Conservation (phyloP, 2,888 invertebrate genomes). For the Lasioglossum vierecki region DNA sequence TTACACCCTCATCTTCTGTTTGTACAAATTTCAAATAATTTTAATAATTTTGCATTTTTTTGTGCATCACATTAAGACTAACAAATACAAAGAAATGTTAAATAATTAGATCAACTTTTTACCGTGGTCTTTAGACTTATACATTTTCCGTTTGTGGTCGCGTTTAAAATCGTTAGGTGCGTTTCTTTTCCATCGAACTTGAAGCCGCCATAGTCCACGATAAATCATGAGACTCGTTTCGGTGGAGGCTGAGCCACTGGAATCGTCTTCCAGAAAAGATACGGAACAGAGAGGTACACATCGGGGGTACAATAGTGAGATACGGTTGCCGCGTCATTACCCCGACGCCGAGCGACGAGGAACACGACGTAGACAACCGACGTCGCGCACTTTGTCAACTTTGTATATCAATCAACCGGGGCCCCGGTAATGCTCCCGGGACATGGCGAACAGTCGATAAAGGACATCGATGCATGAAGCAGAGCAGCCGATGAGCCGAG, state of each 20-base stretch:
- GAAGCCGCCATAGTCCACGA: neutral
- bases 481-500: constrained; percentile 71
- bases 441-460: constrained; percentile 70
- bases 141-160: neutral
- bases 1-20: no score
- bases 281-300: constrained; percentile 49
- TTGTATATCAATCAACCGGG: constrained; percentile 75
- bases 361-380: constrained; percentile 59
- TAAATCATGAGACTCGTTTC: constrained; percentile 38
- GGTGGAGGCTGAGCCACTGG: constrained; percentile 41
- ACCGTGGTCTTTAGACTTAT: neutral
- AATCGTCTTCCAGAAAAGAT: constrained; percentile 58
- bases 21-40: no score
- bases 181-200: neutral
- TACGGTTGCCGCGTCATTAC: constrained; percentile 75
- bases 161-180: neutral
- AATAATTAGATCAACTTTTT: no score
- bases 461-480: constrained; percentile 67
- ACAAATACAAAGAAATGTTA: no score
- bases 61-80: no score
- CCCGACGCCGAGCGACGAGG: constrained; percentile 59
- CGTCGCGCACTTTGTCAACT: constrained; percentile 75
- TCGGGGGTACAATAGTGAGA: constrained; percentile 69
- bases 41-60: no score
- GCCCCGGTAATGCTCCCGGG: constrained; percentile 63